Conservation (phyloP, 2,797 vertebrate species). For the Mormyrops attenuatus region DNA sequence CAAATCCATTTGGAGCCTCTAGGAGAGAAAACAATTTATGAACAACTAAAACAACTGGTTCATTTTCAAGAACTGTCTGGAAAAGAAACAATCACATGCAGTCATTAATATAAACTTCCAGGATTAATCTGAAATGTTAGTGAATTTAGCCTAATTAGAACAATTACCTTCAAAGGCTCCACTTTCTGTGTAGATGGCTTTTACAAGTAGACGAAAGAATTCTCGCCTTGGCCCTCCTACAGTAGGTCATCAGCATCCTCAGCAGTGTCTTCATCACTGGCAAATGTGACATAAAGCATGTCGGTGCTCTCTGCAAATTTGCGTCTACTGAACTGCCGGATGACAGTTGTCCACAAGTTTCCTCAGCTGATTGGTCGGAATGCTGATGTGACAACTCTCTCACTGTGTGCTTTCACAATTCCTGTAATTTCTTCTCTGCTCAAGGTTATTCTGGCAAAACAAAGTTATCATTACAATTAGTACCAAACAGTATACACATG, state of each 20-base stretch:
- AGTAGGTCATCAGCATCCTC: not conserved
- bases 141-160: not conserved
- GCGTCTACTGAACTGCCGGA: not conserved
- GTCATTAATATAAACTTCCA: not conserved
- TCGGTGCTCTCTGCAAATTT: not conserved
- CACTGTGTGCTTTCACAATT: not conserved
- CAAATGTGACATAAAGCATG: not conserved
- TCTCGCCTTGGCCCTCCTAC: not conserved
- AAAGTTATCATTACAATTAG: not conserved
- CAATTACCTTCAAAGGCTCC: not conserved
- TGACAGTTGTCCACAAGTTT: not conserved
- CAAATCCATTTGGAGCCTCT: not conserved
- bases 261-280: not conserved
- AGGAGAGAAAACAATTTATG: not conserved
- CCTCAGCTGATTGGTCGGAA: not conserved
- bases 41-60: not conserved
- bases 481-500: not conserved
- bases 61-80: not conserved
- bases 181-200: not conserved
- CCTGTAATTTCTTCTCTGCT: not conserved
- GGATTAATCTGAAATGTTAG: not conserved
- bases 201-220: not conserved
- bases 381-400: not conserved
- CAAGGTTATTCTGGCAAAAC: not conserved
- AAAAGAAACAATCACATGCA: not conserved